Evolutionary conservation across 2,797 vertebrate genomes (phyloP).

Genomic region (Betta splendens): DNA sequence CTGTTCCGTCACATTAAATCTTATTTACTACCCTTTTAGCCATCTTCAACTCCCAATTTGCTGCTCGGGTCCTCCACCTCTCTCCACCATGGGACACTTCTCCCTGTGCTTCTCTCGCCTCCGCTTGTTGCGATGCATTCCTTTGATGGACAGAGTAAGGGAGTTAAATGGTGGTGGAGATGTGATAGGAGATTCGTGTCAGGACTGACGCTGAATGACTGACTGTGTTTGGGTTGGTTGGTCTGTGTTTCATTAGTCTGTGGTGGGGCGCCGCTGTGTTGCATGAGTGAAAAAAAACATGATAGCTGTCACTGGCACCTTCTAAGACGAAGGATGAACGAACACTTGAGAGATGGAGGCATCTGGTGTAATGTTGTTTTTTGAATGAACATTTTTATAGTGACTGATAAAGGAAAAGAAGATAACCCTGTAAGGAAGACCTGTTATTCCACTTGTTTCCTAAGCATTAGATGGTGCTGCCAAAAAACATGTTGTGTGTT

Average conservation of each 20-base stretch:
- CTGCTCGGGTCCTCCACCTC: constrained; percentile 14
- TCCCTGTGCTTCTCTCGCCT: constrained; percentile 15
- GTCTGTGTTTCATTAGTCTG: constrained; percentile 73
- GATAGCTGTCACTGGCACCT: constrained; percentile 52
- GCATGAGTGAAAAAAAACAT: constrained; percentile 54
- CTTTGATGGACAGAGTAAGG: constrained; percentile 51
- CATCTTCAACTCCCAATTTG: constrained; percentile 54
- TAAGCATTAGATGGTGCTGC: neutral
- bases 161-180: constrained; percentile 58
- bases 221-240: constrained; percentile 32
- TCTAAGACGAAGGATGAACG: constrained; percentile 62
- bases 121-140: constrained; percentile 25
- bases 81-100: constrained; percentile 16
- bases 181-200: constrained; percentile 59
- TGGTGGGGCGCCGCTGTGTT: constrained; percentile 48
- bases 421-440: neutral
- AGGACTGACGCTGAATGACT: constrained; percentile 56
- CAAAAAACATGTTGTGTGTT: constrained; percentile 3
- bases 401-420: neutral
- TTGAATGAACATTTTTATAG: neutral
- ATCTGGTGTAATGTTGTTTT: neutral
- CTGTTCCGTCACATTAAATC: constrained; percentile 54
- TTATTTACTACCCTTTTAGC: constrained; percentile 62
- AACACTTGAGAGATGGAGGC: constrained; percentile 39
- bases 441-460: constrained; percentile 1